phyloP scores from a whole-genome alignment of 2,888 invertebrate genomes.

The Dynastes grantii region DNA sequence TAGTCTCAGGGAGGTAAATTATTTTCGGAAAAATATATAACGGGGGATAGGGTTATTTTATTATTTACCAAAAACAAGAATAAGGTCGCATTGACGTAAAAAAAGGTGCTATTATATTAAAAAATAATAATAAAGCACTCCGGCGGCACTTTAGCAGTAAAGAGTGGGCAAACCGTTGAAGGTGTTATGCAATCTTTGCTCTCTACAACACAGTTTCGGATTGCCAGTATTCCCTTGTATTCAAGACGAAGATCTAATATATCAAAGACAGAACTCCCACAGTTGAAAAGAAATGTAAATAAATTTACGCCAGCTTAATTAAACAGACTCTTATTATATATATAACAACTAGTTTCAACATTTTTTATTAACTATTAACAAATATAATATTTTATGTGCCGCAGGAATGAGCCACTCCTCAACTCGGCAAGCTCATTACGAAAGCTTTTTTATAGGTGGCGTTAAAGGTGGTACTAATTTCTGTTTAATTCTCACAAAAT shows the following conservation, averaged over 20 bases:
- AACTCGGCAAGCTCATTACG: constrained; percentile 12
- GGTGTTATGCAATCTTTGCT: too few relatives aligned
- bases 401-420: not conserved
- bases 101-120: too few relatives aligned
- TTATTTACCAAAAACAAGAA: too few relatives aligned
- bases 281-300: constrained; percentile 1
- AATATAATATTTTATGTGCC: constrained; percentile 21
- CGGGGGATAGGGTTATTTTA: too few relatives aligned
- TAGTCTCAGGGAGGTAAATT: too few relatives aligned
- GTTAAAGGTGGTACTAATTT: constrained; percentile 15
- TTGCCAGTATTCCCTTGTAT: too few relatives aligned
- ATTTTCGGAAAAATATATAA: too few relatives aligned
- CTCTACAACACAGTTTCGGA: too few relatives aligned
- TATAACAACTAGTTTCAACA: not conserved
- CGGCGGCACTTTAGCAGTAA: too few relatives aligned
- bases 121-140: too few relatives aligned
- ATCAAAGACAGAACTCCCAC: not conserved
- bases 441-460: not conserved
- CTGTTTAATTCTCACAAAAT: constrained; percentile 20
- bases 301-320: constrained; percentile 20
- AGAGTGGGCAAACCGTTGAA: too few relatives aligned
- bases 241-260: not conserved
- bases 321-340: constrained; percentile 1
- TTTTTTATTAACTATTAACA: not conserved
- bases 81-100: too few relatives aligned